Evolutionary conservation across 2,797 vertebrate genomes (phyloP).

Genomic region (Fringilla coelebs): DNA sequence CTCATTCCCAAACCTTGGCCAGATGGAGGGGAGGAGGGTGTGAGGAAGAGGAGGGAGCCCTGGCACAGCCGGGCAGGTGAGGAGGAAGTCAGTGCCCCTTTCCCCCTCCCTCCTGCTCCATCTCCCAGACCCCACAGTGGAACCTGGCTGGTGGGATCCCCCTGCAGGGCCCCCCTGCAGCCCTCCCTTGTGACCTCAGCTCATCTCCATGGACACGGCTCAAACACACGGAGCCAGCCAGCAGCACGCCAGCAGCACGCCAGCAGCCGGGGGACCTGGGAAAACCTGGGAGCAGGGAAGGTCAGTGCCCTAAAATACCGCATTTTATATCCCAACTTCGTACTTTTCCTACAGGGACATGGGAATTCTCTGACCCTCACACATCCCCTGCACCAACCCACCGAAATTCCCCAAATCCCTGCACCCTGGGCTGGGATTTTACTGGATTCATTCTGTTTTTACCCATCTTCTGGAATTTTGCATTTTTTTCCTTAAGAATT

Average conservation of each 20-base stretch:
- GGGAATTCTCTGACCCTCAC: not conserved
- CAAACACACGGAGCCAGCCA: not conserved
- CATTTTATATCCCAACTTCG: not conserved
- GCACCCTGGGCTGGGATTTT: not conserved
- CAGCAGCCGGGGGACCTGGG: accelerated
- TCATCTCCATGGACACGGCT: not conserved
- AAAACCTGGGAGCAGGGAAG: not conserved
- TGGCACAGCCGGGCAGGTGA: too few relatives aligned
- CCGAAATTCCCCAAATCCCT: not conserved
- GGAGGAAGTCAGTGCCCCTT: too few relatives aligned
- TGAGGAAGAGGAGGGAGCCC: too few relatives aligned
- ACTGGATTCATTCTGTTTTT: not conserved
- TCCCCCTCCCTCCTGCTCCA: too few relatives aligned
- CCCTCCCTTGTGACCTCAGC: not conserved
- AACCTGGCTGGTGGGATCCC: not conserved
- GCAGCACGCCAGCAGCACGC: not conserved
- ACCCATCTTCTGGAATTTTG: not conserved
- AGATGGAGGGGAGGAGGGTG: too few relatives aligned
- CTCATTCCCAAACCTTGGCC: too few relatives aligned
- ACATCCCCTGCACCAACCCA: not conserved
- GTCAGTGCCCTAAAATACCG: not conserved
- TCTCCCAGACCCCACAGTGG: too few relatives aligned
- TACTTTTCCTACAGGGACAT: accelerated
- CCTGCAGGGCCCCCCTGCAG: not conserved
- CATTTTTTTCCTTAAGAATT: not conserved